A percentile compares a stretch with the other conserved stretches of the same genome.
phyloP scores from a whole-genome alignment of 2,113 vertebrate genomes.

The Rhabdornis inornatus region DNA sequence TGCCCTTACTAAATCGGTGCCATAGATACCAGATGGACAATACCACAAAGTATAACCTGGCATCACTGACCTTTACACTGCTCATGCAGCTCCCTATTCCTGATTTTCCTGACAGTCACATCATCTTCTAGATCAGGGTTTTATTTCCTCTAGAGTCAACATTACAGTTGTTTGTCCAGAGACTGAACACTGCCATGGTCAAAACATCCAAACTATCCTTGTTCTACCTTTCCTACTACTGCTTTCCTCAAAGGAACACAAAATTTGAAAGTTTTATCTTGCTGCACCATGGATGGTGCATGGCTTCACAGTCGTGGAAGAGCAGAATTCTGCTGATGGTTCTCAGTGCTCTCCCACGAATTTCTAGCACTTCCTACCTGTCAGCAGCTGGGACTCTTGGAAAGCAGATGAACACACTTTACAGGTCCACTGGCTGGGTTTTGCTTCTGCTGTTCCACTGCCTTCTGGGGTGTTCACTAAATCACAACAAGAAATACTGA shows the following conservation, averaged over 20 bases:
- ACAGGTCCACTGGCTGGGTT: slow-evolving; percentile 74
- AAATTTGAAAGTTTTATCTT: neutral
- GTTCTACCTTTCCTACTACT: neutral
- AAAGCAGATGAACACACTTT: slow-evolving; percentile 76
- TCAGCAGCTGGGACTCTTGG: slow-evolving; percentile 75
- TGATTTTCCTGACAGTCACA: neutral
- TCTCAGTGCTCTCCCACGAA: neutral
- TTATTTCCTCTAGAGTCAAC: neutral
- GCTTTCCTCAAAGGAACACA: neutral
- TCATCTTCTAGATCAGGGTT: neutral
- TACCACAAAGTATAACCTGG: neutral
- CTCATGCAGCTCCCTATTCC: neutral
- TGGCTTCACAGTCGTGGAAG: neutral
- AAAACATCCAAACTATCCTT: neutral
- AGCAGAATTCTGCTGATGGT: neutral
- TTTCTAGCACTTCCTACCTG: slow-evolving; percentile 65
- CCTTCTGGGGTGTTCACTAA: slow-evolving; percentile 53
- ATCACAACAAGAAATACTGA: slow-evolving; percentile 4
- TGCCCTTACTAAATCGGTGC: neutral
- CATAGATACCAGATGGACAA: neutral
- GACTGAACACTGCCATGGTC: neutral
- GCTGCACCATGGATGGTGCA: neutral
- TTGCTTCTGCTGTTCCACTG: slow-evolving; percentile 50
- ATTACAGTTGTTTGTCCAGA: neutral
- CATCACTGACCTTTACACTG: neutral